Conservation (phyloP, 1,140 invertebrate species). For the Hyphantria cunea region DNA sequence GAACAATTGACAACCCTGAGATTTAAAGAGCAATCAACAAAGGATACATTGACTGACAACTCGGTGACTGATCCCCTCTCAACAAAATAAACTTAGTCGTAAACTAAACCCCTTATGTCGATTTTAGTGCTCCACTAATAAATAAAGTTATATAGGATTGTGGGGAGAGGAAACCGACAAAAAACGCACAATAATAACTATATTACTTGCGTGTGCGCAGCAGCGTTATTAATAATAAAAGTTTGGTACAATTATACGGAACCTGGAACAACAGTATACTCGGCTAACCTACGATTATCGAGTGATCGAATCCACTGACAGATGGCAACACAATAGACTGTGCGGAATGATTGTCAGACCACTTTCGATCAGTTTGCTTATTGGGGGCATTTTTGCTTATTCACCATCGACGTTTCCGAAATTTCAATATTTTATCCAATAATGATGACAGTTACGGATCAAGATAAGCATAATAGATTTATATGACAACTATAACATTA, state of each 20-base stretch:
- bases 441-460: constrained; percentile 50
- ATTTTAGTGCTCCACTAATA: constrained; percentile 71
- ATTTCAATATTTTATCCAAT: constrained; percentile 54
- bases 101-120: constrained; percentile 64
- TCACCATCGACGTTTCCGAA: constrained; percentile 47
- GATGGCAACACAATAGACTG: constrained; percentile 63
- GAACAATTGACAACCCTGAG: constrained; percentile 18
- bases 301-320: constrained; percentile 67
- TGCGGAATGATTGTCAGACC: constrained; percentile 58
- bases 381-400: constrained; percentile 69
- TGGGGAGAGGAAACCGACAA: constrained; percentile 47
- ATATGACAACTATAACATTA: constrained; percentile 27
- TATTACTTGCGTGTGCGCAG: constrained; percentile 1
- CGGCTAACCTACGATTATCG: constrained; percentile 56
- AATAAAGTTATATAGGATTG: constrained; percentile 69
- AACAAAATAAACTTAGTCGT: constrained; percentile 64
- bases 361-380: constrained; percentile 55
- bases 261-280: constrained; percentile 1
- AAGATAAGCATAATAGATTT: constrained; percentile 23
- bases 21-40: constrained; percentile 41
- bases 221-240: constrained; percentile 14
- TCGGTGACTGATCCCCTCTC: constrained; percentile 49
- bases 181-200: constrained; percentile 63
- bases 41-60: constrained; percentile 60
- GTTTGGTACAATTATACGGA: constrained; percentile 21